Conservation (phyloP, 2,888 invertebrate species). For the Tenthredo amoena region DNA sequence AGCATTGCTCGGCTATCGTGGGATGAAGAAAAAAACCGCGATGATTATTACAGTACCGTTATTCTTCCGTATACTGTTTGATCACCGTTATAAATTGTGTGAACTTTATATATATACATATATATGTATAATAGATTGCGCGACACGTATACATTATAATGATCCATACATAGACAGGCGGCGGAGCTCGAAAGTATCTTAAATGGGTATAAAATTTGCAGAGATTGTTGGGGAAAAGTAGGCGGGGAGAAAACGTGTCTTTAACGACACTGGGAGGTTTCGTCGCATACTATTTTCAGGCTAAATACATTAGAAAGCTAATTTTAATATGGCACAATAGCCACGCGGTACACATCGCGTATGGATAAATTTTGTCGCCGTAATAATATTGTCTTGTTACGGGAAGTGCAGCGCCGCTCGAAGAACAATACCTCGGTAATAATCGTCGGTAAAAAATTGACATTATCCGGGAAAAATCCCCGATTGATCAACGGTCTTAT, state of each 20-base stretch:
- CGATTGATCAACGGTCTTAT: neutral
- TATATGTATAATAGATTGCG: neutral
- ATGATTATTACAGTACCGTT: neutral
- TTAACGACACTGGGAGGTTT: conserved; percentile 67
- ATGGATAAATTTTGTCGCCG: conserved; percentile 43
- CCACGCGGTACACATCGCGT: conserved; percentile 56
- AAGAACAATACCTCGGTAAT: neutral
- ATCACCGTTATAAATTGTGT: neutral
- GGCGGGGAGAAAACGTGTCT: conserved; percentile 66
- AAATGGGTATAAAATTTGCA: conserved; percentile 38
- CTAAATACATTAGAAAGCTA: conserved; percentile 74
- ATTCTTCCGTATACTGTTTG: neutral
- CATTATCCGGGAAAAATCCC: neutral
- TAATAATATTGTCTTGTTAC: conserved; percentile 49
- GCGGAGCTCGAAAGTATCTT: conserved; percentile 27
- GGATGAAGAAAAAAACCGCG: neutral
- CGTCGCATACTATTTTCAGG: conserved; percentile 63
- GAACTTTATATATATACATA: neutral
- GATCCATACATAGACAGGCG: neutral
- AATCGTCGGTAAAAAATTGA: neutral
- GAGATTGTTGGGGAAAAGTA: conserved; percentile 43
- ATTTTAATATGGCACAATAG: conserved; percentile 74
- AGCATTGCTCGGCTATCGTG: neutral
- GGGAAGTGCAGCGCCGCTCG: neutral
- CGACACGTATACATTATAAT: conserved; percentile 16